Evolutionary conservation across 2,113 vertebrate genomes (phyloP), one percentile per base, ranked within the genome.

Genomic region (Acrocephalus arundinaceus): DNA sequence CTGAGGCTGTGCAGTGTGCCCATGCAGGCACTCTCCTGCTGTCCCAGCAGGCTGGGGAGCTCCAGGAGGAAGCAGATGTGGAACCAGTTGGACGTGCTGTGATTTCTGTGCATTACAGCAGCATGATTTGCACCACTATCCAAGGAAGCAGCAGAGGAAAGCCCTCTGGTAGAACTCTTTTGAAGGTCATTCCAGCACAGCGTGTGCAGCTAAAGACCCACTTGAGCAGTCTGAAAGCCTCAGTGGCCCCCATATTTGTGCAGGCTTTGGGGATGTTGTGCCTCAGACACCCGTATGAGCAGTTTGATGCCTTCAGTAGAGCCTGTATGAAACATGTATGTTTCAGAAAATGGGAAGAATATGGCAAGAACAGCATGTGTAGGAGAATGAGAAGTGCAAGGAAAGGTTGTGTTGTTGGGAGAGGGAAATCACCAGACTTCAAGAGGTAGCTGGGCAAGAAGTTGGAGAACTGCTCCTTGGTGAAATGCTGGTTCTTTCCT

Each of bases 231-330:
- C 25, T 54, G 66, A 57, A 67, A 76, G 31, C 41, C 31, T 91
- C 9, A 11, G 41, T 24, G 39, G 20, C 46, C 30, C 51, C 33
- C 3, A 0, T n/a, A 0, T 7, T 2, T 3, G 14, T 27, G 58
- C 21, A 27, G 2, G 2, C 49, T 76, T 59, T 8, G 35, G 61
- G 54, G 45, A 9, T 48, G 25, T 28, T 63, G 48, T 65, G 41
- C 51, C 82, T 65, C 57, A 31, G 3, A 43, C n/a, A 66, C 21
- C 15, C 5, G 0, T 9, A 6, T 1, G 12, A 81, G 61, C 45
- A 57, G 8, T 39, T 37, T 41, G 13, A 21, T 90, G 46, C 39
- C 37, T 72, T 78, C 19, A 37, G 7, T 11, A 52, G 37, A 66
- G 37, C 51, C 74, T 85, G 63, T 19, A 13, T 70, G 37, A 58